Evolutionary conservation across 2,797 vertebrate genomes (phyloP).

Genomic region (Pipistrellus pipistrellus): DNA sequence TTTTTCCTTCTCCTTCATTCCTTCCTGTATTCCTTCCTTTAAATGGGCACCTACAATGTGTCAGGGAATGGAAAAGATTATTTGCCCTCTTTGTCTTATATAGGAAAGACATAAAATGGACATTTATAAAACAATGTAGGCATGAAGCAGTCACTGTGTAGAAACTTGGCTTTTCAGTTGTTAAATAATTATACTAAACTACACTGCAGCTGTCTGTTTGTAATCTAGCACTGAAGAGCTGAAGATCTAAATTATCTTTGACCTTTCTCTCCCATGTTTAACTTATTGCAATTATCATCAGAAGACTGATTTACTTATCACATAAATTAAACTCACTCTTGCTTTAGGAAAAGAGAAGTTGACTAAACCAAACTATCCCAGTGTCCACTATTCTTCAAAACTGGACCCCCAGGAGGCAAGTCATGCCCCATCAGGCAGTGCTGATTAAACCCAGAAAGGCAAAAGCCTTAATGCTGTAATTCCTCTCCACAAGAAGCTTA

Average conservation of each 20-base stretch:
- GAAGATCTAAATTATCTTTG: neutral
- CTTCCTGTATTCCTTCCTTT: neutral
- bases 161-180: neutral
- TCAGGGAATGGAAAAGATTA: neutral
- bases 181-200: neutral
- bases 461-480: neutral
- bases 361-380: neutral
- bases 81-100: neutral
- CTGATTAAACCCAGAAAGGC: neutral
- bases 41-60: neutral
- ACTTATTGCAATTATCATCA: neutral
- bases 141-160: neutral
- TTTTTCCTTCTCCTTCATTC: neutral
- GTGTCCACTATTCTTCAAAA: neutral
- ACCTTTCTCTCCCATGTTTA: neutral
- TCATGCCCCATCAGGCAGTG: too few relatives aligned
- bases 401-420: neutral
- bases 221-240: neutral
- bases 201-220: neutral
- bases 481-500: neutral
- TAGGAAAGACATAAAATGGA: neutral
- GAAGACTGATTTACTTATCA: neutral
- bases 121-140: neutral
- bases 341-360: neutral
- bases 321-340: neutral